Conservation (phyloP, 2,797 vertebrate species). For the Sebastes kiyomatsui region DNA sequence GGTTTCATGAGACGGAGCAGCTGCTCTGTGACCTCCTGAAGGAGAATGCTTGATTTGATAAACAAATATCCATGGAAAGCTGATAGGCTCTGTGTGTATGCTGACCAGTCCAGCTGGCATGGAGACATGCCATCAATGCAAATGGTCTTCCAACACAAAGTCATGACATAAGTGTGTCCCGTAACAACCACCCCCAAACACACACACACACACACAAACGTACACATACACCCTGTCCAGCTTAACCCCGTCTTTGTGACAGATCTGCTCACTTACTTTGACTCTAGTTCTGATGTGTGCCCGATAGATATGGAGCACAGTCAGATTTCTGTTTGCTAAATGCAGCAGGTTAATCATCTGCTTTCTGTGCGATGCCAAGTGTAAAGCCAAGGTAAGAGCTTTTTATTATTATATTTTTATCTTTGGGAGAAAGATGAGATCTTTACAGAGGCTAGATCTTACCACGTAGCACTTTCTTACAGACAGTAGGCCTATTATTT, state of each 20-base stretch:
- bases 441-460: background rate
- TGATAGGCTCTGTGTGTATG: background rate
- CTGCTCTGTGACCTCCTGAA: slow-evolving; percentile 31
- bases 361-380: background rate
- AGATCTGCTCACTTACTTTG: background rate
- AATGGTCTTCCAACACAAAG: slow-evolving; percentile 48
- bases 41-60: slow-evolving; percentile 66
- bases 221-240: slow-evolving; percentile 2
- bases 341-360: background rate
- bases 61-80: slow-evolving; percentile 73
- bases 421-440: background rate
- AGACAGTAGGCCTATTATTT: background rate
- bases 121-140: slow-evolving; percentile 61
- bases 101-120: background rate
- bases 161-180: background rate
- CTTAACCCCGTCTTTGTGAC: background rate
- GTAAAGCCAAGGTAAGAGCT: slow-evolving; percentile 53
- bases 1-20: background rate
- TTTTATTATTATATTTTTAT: background rate
- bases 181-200: background rate
- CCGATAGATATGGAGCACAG: slow-evolving; percentile 9
- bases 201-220: slow-evolving; percentile 3
- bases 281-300: background rate
- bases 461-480: background rate
- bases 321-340: background rate